Evolutionary conservation across 2,113 vertebrate species (phyloP).

Genomic region (Lepisosteus oculatus): DNA sequence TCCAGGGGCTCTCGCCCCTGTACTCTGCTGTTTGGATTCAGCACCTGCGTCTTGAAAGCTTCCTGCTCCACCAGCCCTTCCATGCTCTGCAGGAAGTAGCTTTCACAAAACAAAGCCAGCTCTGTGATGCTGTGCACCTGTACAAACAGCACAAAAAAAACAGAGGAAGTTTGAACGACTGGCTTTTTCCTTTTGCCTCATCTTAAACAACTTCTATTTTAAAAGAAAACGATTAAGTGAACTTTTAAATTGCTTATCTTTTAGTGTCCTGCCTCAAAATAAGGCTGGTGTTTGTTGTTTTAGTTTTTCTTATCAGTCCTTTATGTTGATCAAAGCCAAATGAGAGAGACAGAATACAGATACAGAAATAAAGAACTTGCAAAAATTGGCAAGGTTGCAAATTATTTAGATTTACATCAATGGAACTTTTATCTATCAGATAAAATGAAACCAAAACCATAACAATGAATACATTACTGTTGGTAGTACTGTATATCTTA

Average conservation of each 20-base stretch:
- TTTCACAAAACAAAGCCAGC: conserved; percentile 83
- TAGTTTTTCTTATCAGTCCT: not conserved
- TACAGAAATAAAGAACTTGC: too few relatives aligned
- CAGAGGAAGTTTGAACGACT: not conserved
- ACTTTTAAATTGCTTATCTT: not conserved
- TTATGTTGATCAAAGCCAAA: not conserved
- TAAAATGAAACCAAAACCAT: too few relatives aligned
- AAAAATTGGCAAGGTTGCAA: too few relatives aligned
- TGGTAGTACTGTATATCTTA: too few relatives aligned
- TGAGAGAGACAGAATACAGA: too few relatives aligned
- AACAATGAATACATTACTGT: too few relatives aligned
- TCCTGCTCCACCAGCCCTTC: conserved; percentile 80
- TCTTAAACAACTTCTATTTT: not conserved
- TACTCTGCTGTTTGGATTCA: conserved; percentile 70
- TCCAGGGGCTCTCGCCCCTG: conserved; percentile 77
- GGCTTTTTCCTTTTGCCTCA: too few relatives aligned
- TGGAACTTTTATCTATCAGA: too few relatives aligned
- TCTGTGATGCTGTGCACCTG: conserved; percentile 82
- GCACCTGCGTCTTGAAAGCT: conserved; percentile 77
- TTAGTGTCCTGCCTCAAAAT: not conserved
- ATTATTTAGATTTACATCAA: too few relatives aligned
- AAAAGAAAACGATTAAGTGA: not conserved
- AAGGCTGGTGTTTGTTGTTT: not conserved
- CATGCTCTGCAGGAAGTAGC: conserved; percentile 95
- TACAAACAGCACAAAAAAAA: conserved; percentile 12